Conservation (phyloP, 2,888 invertebrate genomes). For the Sphaeridia pumilis region DNA sequence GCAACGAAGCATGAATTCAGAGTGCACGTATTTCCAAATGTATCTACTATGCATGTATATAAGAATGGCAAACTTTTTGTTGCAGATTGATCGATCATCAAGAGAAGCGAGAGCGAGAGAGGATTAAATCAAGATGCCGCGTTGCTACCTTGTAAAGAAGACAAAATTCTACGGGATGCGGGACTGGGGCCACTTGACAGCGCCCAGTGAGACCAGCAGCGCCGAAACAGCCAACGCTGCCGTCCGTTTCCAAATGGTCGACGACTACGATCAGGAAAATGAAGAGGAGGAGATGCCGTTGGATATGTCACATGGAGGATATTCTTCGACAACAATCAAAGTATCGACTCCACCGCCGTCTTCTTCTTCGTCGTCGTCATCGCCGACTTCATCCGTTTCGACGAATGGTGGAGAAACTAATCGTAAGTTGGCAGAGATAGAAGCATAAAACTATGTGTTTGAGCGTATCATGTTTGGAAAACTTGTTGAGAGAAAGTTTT, state of each 20-base stretch:
- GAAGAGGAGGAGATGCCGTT: background rate
- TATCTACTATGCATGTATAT: no score
- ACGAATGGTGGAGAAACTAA: background rate
- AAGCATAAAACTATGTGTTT: background rate
- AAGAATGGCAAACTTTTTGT: no score
- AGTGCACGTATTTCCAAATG: no score
- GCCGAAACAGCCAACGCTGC: constrained; percentile 16
- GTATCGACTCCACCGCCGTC: background rate
- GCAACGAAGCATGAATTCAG: no score
- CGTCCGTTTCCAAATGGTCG: background rate
- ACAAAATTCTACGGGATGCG: constrained; percentile 35
- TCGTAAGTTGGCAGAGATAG: constrained; percentile 1
- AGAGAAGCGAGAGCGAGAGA: no score
- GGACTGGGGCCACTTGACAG: constrained; percentile 33
- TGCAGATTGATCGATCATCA: no score
- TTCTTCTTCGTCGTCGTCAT: background rate
- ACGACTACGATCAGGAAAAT: background rate
- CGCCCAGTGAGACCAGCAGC: constrained; percentile 30
- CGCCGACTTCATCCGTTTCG: constrained; percentile 20
- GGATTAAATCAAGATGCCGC: constrained; percentile 36
- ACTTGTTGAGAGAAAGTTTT: no score
- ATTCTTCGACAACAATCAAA: background rate
- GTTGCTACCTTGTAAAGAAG: constrained; percentile 38
- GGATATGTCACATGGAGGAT: background rate
- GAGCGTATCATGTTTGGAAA: no score